Evolutionary conservation across 2,797 vertebrate genomes (phyloP).

Genomic region (Hybognathus amarus): DNA sequence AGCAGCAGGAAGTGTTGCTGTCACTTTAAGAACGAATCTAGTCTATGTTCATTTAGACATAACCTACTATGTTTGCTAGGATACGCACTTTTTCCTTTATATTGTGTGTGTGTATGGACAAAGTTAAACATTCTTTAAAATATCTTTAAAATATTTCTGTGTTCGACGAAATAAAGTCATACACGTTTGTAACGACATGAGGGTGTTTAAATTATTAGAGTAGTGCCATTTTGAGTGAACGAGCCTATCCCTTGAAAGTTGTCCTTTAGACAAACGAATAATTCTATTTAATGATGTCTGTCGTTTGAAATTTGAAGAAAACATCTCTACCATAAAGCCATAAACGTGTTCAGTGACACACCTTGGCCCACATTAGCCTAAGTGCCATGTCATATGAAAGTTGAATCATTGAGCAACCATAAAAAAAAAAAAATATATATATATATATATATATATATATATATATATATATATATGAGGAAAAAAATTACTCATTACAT

Average conservation of each 20-base stretch:
- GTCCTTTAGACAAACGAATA: neutral
- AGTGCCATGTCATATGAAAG: neutral
- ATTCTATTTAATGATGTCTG: neutral
- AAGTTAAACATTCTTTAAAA: neutral
- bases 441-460: too few relatives aligned
- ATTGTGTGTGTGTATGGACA: too few relatives aligned
- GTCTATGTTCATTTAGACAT: too few relatives aligned
- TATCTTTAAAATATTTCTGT: neutral
- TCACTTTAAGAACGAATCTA: too few relatives aligned
- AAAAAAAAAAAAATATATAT: too few relatives aligned
- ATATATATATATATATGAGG: neutral
- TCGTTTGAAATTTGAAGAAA: neutral
- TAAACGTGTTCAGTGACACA: neutral
- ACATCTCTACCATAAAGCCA: neutral
- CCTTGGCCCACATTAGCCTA: neutral
- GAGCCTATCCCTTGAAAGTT: neutral
- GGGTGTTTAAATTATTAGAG: neutral
- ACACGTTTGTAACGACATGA: neutral
- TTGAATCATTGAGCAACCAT: neutral
- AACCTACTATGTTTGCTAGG: too few relatives aligned
- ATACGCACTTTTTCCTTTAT: too few relatives aligned
- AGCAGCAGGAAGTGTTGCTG: too few relatives aligned
- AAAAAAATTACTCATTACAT: neutral
- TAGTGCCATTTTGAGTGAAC: neutral
- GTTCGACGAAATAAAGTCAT: neutral